Evolutionary conservation across 2,113 vertebrate species (phyloP).

Genomic region (Labeo rohita): DNA sequence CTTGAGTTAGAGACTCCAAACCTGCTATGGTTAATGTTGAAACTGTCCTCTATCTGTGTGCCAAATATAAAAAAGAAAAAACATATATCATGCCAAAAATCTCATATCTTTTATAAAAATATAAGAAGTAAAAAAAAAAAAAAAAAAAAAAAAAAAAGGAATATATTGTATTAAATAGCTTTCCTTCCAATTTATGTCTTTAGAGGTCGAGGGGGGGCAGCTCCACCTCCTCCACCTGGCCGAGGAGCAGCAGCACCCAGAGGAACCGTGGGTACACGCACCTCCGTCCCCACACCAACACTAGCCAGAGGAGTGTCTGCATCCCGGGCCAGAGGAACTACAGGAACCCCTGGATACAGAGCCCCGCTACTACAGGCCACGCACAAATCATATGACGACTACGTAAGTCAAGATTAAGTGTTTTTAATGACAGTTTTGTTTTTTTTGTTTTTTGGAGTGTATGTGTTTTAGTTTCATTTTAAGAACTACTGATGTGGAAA

Average conservation of each 20-base stretch:
- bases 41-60: no score
- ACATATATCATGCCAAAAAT: background rate
- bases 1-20: no score
- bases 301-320: constrained; percentile 83
- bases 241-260: constrained; percentile 86
- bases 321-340: constrained; percentile 78
- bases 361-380: constrained; percentile 81
- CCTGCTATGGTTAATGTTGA: no score
- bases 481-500: background rate
- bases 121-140: background rate
- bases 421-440: background rate
- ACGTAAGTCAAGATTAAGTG: constrained; percentile 83
- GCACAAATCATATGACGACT: constrained; percentile 92
- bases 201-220: constrained; percentile 87
- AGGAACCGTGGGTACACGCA: constrained; percentile 80
- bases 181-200: background rate
- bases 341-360: constrained; percentile 82
- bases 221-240: constrained; percentile 78
- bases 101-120: background rate
- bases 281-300: constrained; percentile 79
- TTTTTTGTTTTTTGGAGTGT: background rate
- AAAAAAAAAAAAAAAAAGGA: background rate
- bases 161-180: background rate
- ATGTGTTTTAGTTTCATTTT: background rate
- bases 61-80: background rate